These are phyloP conservation scores for Rhagoletis pomonella DNA, from an alignment of 1,140 invertebrate genomes.

Conservation along the genomic window DNA sequence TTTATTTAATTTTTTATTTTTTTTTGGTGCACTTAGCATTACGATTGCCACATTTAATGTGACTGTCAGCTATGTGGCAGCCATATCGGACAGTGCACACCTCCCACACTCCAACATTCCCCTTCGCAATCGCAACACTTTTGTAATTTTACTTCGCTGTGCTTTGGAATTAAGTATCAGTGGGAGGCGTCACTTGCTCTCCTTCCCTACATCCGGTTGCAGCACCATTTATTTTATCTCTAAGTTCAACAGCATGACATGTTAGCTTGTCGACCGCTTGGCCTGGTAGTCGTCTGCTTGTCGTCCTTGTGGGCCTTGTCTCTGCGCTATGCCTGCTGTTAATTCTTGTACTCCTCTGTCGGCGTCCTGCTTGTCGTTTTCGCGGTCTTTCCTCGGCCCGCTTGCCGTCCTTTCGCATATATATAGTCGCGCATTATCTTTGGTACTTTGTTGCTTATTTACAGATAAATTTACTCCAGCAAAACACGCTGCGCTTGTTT, in stretches of 20 bases:
- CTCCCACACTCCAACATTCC: background rate
- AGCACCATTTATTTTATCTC: background rate
- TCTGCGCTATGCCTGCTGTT: background rate
- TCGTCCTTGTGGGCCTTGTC: background rate
- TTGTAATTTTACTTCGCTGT: background rate
- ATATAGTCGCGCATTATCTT: conserved; percentile 23
- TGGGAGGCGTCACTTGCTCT: background rate
- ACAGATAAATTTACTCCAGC: background rate
- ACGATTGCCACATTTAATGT: conserved; percentile 41
- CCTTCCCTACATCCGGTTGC: background rate
- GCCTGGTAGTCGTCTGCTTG: background rate
- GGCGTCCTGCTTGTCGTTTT: background rate
- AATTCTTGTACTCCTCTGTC: background rate
- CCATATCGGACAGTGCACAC: conserved; percentile 11
- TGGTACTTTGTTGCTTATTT: conserved; percentile 42
- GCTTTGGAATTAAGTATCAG: conserved; percentile 19
- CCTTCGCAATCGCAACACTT: background rate
- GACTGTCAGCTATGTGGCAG: conserved; percentile 16
- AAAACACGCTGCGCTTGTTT: background rate
- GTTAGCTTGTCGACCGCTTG: conserved; percentile 10
- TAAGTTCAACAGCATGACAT: background rate
- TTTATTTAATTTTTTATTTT: no score
- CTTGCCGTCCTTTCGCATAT: background rate
- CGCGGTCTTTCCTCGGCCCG: background rate
- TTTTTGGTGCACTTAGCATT: background rate